These are phyloP conservation scores for Dicerorhinus sumatrensis DNA, from an alignment of 2,113 vertebrate species.

Conservation along the genomic window DNA sequence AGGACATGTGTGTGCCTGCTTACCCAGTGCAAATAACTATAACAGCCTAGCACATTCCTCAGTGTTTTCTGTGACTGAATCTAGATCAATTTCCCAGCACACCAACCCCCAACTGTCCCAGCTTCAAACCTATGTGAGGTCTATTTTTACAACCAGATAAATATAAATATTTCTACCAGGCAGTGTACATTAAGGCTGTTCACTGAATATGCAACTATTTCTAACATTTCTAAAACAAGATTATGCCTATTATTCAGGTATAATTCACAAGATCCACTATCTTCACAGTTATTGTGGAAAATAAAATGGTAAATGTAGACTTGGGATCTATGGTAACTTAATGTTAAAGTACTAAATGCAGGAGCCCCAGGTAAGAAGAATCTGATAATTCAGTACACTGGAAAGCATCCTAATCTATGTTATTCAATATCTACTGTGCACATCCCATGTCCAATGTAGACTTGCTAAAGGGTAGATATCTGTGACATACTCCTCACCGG, in stretches of 20 bases:
- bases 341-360: not conserved
- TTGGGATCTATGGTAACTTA: not conserved
- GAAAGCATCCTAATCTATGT: not conserved
- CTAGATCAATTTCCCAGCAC: not conserved
- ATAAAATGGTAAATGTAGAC: slow-evolving; percentile 35
- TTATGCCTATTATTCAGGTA: not conserved
- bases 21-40: not conserved
- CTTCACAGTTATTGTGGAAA: not conserved
- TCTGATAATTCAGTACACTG: not conserved
- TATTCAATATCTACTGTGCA: not conserved
- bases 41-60: not conserved
- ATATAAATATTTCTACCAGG: slow-evolving; percentile 12
- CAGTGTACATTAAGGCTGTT: not conserved
- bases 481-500: not conserved
- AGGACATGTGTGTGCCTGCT: not conserved
- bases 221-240: slow-evolving; percentile 40
- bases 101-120: not conserved
- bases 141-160: not conserved
- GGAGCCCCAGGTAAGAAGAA: not conserved
- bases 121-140: not conserved
- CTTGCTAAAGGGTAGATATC: not conserved
- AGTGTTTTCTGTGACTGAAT: slow-evolving; percentile 23
- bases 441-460: not conserved
- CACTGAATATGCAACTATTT: slow-evolving; percentile 21
- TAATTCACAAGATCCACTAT: not conserved